Evolutionary conservation across 1,140 invertebrate species (phyloP).

Genomic region (Papilio machaon): DNA sequence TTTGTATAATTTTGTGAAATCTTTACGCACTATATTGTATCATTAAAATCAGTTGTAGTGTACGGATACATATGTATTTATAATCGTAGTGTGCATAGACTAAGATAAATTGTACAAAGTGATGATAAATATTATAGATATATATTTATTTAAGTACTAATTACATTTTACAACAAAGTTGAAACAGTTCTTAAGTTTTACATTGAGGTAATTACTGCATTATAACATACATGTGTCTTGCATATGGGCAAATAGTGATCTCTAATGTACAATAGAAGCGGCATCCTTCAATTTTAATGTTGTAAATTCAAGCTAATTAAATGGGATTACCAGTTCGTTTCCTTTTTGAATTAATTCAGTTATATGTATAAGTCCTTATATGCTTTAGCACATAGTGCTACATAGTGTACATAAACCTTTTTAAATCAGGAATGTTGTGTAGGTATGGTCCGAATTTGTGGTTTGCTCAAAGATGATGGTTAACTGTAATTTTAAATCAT

Average conservation of each 20-base stretch:
- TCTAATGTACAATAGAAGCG: neutral
- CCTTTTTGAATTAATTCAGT: neutral
- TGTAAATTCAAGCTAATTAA: neutral
- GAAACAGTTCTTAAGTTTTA: slow-evolving; percentile 17
- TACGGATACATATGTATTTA: slow-evolving; percentile 25
- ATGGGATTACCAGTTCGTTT: neutral
- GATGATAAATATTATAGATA: slow-evolving; percentile 37
- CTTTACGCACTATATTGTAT: slow-evolving; percentile 21
- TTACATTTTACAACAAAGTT: slow-evolving; percentile 37
- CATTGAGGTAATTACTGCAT: neutral
- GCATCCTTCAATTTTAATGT: neutral
- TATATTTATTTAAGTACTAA: slow-evolving; percentile 28
- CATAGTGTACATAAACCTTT: neutral
- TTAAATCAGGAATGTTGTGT: slow-evolving; percentile 9
- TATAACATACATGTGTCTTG: neutral
- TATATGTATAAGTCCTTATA: neutral
- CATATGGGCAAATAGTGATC: neutral
- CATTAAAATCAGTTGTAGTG: slow-evolving; percentile 18
- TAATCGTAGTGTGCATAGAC: slow-evolving; percentile 31
- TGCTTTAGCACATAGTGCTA: slow-evolving; percentile 11
- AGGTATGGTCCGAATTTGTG: slow-evolving; percentile 12
- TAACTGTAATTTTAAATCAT: neutral
- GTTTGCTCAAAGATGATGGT: slow-evolving; percentile 10
- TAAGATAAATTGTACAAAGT: slow-evolving; percentile 34
- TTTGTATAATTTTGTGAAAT: slow-evolving; percentile 26